Conservation (phyloP, 2,113 vertebrate genomes). For the Piaya cayana region DNA sequence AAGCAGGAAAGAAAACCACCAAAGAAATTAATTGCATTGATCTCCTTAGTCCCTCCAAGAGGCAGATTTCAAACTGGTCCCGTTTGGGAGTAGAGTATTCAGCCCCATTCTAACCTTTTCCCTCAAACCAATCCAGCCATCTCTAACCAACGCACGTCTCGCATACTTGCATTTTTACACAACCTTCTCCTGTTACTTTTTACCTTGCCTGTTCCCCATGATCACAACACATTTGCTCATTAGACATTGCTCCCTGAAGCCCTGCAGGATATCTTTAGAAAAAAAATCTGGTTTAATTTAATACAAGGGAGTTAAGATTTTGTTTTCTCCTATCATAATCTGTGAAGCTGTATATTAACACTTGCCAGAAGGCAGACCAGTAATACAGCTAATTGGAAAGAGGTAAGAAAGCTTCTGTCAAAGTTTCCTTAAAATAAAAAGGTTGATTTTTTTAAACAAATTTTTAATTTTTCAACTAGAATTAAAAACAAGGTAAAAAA, state of each 20-base stretch:
- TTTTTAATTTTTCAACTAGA: neutral
- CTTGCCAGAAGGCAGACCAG: neutral
- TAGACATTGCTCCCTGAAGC: neutral
- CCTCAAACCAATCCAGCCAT: slow-evolving; percentile 45
- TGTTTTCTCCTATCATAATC: neutral
- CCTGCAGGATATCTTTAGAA: neutral
- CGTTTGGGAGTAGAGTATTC: neutral
- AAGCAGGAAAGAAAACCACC: neutral
- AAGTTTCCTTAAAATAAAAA: neutral
- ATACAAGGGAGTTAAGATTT: neutral
- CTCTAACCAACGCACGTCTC: slow-evolving; percentile 11
- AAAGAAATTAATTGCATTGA: neutral
- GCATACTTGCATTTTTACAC: slow-evolving; percentile 31
- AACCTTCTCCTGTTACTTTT: slow-evolving; percentile 48
- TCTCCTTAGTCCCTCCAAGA: neutral
- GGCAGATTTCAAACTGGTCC: neutral
- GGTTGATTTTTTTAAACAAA: neutral
- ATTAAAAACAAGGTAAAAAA: neutral
- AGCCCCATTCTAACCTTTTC: slow-evolving; percentile 30
- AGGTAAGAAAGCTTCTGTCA: neutral
- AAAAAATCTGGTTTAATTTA: neutral
- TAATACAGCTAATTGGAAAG: neutral
- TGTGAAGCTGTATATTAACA: neutral
- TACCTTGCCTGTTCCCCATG: neutral
- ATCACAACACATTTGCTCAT: neutral